Evolutionary conservation across 1,140 invertebrate species (phyloP), one percentile per base, ranked within the genome.

Genomic region (Lasioglossum baleicum): DNA sequence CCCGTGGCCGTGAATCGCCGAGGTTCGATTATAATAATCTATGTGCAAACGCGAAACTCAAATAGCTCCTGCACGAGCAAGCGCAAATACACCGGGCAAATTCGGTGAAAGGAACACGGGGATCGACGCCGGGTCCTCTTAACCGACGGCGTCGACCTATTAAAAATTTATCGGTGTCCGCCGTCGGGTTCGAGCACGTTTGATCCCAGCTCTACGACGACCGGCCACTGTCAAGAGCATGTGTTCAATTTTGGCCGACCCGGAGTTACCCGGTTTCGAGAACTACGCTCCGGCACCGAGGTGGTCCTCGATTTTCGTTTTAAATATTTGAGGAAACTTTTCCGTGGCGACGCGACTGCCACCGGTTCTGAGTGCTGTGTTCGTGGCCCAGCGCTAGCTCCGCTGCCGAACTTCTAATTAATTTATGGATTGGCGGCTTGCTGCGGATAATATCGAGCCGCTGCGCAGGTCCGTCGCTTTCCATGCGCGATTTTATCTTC

Each of bases 1-100:
- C 69, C 48, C 61, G 40, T 42, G 76, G 70, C 48, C 61, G 40
- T 42, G 76, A 61, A 73, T 65, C 76, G 69, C 26, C 42, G 51
- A 35, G 40, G 61, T 79, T 73, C 76, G 76, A 79, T 79, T 79
- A 79, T 79, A 79, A 79, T 79, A 73, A 79, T 79, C 76, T 73
- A 48, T 79, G 70, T 79, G 76, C 76, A 79, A 79, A 79, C 76
- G 70, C 51, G 70, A 66, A 79, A 79, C 61, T 73, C 76, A 79
- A 79, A 79, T 31, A 79, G 70, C 40, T 31, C 40, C 44, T 35
- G 3, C 48, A 35, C 35, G 67, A 79, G 70, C 40, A 58, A 64
- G 42, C 64, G 76, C 76, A 79, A 79, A 79, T 73, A 73, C 69
- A 15, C 35, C 76, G 69, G 73, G 70, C 61, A 79, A 79, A 79